Conservation (phyloP, 2,888 invertebrate genomes). For the Sinelater perroti region DNA sequence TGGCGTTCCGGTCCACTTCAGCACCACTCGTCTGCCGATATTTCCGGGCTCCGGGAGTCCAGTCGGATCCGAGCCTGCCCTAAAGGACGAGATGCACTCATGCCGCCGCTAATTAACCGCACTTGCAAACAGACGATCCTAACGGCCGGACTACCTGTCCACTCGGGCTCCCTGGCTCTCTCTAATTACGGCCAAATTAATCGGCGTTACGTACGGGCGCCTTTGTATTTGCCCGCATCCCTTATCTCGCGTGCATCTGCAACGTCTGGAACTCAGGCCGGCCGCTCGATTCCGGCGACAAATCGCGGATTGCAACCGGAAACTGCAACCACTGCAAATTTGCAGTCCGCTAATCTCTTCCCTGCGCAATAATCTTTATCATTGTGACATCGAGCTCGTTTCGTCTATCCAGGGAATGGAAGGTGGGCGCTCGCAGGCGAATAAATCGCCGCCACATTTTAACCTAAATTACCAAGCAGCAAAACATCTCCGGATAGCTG, state of each 20-base stretch:
- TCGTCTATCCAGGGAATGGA: constrained; percentile 21
- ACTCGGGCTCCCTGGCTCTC: constrained; percentile 1
- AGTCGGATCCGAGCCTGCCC: constrained; percentile 33
- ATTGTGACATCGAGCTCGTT: constrained; percentile 25
- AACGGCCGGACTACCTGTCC: constrained; percentile 17
- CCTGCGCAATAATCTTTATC: constrained; percentile 35
- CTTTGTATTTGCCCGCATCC: neutral
- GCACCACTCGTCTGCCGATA: constrained; percentile 36
- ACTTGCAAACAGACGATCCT: constrained; percentile 29
- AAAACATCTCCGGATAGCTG: neutral
- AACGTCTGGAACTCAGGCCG: constrained; percentile 19
- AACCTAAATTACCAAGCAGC: no score
- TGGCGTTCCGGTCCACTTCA: constrained; percentile 40
- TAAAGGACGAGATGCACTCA: constrained; percentile 27
- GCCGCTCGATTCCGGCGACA: constrained; percentile 25
- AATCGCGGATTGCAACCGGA: constrained; percentile 33
- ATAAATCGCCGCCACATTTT: neutral
- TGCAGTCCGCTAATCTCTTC: constrained; percentile 31
- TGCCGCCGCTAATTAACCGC: constrained; percentile 33
- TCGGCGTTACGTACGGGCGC: neutral
- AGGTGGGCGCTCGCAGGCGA: neutral
- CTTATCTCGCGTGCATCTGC: constrained; percentile 13
- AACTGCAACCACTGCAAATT: constrained; percentile 35
- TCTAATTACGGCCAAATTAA: neutral
- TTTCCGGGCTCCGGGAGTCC: constrained; percentile 35